These are phyloP conservation scores for Sialia sialis DNA, from an alignment of 2,113 vertebrate species.

Conservation along the genomic window DNA sequence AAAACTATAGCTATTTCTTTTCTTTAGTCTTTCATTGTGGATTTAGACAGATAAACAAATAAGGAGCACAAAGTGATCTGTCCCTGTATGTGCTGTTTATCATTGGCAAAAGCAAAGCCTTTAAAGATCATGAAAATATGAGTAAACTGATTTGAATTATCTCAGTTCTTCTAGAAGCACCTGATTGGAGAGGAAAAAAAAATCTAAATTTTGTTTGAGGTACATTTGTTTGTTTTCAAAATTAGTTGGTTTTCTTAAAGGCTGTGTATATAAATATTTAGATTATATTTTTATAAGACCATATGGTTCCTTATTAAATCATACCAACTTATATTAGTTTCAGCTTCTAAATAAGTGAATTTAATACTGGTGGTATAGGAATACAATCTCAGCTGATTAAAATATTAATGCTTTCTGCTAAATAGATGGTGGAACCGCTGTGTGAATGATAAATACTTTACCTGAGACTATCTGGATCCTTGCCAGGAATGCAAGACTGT, in stretches of 20 bases:
- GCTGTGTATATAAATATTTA: not conserved
- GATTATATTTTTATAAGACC: not conserved
- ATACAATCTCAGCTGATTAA: not conserved
- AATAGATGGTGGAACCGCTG: not conserved
- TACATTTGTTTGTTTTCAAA: slow-evolving; percentile 13
- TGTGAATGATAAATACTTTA: not conserved
- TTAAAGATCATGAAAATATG: not conserved
- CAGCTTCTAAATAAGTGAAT: not conserved
- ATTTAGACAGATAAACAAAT: not conserved
- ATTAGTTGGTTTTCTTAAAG: not conserved
- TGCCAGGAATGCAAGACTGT: not conserved
- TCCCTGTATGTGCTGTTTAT: not conserved
- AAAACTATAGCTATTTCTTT: not conserved
- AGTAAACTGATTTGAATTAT: not conserved
- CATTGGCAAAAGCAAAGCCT: not conserved
- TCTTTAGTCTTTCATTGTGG: not conserved
- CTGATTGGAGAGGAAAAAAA: not conserved
- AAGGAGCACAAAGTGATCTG: not conserved
- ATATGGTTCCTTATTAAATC: slow-evolving; percentile 15
- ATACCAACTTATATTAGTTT: not conserved
- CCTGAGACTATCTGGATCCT: not conserved
- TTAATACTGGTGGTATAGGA: not conserved
- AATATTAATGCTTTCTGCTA: not conserved
- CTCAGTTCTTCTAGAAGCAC: not conserved
- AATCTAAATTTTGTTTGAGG: not conserved